Percentiles rank a stretch among this genome's conserved stretches.
Evolutionary conservation across 37 sponge, comb jelly and placozoan genomes (phyloP).

Genomic region (Chondrosia reniformis): DNA sequence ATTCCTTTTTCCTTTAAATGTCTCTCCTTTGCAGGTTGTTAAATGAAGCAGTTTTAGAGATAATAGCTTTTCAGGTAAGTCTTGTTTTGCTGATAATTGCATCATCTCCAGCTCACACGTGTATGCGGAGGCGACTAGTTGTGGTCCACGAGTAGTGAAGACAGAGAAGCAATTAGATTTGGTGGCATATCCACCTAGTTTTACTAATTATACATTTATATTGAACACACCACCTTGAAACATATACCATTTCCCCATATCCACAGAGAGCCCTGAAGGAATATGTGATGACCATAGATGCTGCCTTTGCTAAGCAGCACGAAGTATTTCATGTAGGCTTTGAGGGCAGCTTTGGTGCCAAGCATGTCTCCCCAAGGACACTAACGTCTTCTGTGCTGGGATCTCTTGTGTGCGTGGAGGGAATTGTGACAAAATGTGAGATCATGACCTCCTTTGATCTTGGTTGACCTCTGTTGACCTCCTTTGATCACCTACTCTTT

Average conservation of each 20-base stretch:
- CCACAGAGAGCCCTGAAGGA: conserved; percentile 76
- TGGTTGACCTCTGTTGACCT: not conserved
- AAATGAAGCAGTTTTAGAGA: conserved; percentile 74
- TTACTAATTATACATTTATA: no score
- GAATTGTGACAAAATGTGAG: conserved; percentile 94
- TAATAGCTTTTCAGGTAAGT: conserved; percentile 83
- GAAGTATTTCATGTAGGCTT: conserved; percentile 94
- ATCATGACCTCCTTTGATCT: not conserved
- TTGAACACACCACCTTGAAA: not conserved
- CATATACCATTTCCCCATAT: not conserved
- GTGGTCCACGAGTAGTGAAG: no score
- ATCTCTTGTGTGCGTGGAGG: conserved; percentile 93
- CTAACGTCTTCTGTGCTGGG: conserved; percentile 79
- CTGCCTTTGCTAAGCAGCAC: conserved; percentile 75
- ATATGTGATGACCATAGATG: conserved; percentile 76
- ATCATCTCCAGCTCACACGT: no score
- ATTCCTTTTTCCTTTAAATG: not conserved
- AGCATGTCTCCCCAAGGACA: conserved; percentile 89
- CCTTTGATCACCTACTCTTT: not conserved
- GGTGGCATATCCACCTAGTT: no score
- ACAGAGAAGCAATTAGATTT: no score
- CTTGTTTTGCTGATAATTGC: not conserved
- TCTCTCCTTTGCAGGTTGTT: conserved; percentile 42
- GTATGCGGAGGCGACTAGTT: no score
- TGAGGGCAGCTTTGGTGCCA: conserved; percentile 94